These are phyloP conservation scores for Pheosia gnoma DNA, from an alignment of 2,888 invertebrate species.

Conservation along the genomic window DNA sequence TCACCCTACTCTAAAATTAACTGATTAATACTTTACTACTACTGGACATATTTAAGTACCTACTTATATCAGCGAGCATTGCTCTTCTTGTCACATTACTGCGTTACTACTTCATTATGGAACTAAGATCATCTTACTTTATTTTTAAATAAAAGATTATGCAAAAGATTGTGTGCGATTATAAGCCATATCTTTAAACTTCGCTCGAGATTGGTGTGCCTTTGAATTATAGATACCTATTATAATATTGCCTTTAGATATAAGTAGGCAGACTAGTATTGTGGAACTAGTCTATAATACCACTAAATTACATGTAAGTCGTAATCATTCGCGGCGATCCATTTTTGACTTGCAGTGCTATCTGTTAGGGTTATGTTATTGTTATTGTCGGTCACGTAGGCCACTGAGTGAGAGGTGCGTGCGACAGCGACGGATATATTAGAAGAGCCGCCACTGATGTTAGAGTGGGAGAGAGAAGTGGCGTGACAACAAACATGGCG, in stretches of 20 bases:
- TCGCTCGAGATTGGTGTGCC: no score
- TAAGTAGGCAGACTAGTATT: constrained; percentile 8
- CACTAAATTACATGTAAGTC: constrained; percentile 33
- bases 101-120: no score
- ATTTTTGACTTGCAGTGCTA: constrained; percentile 44
- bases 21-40: no score
- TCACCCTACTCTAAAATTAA: no score
- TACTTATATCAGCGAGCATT: no score
- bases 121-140: no score
- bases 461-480: constrained; percentile 62
- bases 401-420: constrained; percentile 58
- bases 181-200: no score
- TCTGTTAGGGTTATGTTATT: constrained; percentile 70
- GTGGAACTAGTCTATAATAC: constrained; percentile 35
- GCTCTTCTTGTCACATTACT: no score
- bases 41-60: no score
- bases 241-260: neutral
- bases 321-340: constrained; percentile 35
- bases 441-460: constrained; percentile 45
- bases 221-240: no score
- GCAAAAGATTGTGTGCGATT: no score
- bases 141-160: no score
- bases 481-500: constrained; percentile 83
- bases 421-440: constrained; percentile 45
- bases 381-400: constrained; percentile 82